phyloP scores from a whole-genome alignment of 1,140 invertebrate species.

The Polyergus mexicanus region DNA sequence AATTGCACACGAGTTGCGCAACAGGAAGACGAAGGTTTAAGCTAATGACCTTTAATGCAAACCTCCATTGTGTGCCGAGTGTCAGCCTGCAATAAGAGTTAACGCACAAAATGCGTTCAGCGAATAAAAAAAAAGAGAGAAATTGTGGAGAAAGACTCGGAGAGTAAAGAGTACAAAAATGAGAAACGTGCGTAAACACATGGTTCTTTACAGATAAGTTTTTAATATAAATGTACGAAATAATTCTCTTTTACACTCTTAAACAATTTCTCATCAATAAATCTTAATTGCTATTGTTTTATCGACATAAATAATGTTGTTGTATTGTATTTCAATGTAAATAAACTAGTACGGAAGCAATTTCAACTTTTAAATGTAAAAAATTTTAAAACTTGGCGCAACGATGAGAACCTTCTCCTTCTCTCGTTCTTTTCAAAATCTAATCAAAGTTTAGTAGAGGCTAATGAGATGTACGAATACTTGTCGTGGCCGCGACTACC shows the following conservation, averaged over 20 bases:
- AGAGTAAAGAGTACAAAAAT: neutral
- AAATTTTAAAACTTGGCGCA: neutral
- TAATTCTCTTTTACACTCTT: neutral
- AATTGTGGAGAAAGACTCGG: neutral
- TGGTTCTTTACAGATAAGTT: neutral
- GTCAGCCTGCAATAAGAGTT: slow-evolving; percentile 67
- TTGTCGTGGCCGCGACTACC: neutral
- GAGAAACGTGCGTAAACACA: neutral
- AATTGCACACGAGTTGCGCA: slow-evolving; percentile 76
- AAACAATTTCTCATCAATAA: neutral
- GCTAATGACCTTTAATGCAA: slow-evolving; percentile 80
- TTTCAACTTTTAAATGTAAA: neutral
- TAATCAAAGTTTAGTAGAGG: slow-evolving; percentile 58
- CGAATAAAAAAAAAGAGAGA: slow-evolving; percentile 57
- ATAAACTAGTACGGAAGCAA: neutral
- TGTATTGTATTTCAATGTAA: neutral
- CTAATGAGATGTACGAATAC: neutral
- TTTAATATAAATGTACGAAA: neutral
- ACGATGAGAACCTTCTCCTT: neutral
- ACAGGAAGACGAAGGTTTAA: slow-evolving; percentile 79
- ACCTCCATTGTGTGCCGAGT: slow-evolving; percentile 73
- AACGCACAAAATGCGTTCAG: slow-evolving; percentile 70
- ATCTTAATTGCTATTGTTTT: neutral
- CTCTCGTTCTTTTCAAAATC: slow-evolving; percentile 20
- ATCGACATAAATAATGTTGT: neutral